A percentile compares a stretch with the other conserved stretches of the same genome.
These are phyloP conservation scores for Cacajao melanocephalus DNA, from an alignment of 2,797 vertebrate species.

Conservation along the genomic window DNA sequence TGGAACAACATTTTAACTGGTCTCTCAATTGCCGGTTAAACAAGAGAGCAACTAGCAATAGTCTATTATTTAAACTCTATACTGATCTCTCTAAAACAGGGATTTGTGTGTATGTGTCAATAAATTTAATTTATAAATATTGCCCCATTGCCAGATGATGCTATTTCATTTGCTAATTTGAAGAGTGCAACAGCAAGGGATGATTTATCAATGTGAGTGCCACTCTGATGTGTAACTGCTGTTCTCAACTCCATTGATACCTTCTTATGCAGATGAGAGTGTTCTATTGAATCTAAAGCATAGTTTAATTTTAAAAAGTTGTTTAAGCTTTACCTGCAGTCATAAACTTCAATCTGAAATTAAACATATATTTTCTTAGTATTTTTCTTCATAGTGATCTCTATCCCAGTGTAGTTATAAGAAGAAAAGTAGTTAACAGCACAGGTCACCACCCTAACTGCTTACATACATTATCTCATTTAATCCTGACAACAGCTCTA, in stretches of 20 bases:
- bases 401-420: background rate
- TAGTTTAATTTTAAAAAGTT: background rate
- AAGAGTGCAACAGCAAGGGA: conserved; percentile 52
- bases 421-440: background rate
- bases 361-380: background rate
- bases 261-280: conserved; percentile 54
- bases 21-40: background rate
- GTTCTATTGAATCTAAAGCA: background rate
- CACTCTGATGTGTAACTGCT: conserved; percentile 57
- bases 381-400: background rate
- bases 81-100: background rate
- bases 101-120: conserved; percentile 79
- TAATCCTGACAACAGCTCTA: background rate
- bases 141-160: conserved; percentile 72
- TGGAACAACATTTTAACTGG: background rate
- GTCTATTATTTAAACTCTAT: background rate
- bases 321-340: background rate
- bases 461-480: background rate
- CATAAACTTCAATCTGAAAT: conserved; percentile 30
- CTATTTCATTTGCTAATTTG: conserved; percentile 80
- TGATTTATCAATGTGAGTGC: conserved; percentile 75
- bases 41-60: background rate
- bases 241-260: conserved; percentile 54
- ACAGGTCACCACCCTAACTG: no score
- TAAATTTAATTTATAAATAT: conserved; percentile 85